Base-by-base conservation (phyloP, 1,140 invertebrate species). In the Drosophila ogumai region DNA sequence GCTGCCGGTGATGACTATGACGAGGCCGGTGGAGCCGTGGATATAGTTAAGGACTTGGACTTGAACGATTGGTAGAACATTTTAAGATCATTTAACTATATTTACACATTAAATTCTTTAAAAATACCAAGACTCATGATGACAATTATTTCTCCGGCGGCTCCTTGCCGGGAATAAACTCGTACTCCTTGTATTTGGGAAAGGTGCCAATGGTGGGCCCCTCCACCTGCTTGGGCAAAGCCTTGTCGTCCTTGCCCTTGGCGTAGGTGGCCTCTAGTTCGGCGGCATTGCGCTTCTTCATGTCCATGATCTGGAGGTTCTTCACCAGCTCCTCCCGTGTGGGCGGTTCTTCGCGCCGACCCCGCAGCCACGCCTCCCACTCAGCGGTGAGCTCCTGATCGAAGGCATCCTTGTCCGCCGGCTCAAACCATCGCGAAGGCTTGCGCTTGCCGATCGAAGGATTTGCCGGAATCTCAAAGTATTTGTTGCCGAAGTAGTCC, bases 281-380 rank as follows among this genome's bases (percentile, higher is more conserved):
- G 10, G 94, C 93, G n/a, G 96, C 96, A 94, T 97, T 97, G 60
- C 94, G 84, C 82, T 96, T 95, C 69, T 96, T 97, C 85, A 94
- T 92, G 79, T 96, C 87, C 84, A 96, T 95, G 59, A 96, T 93
- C 41, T 95, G 93, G 47, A 95, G 92, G 93, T 97, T 97, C 75
- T 93, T 93, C 8, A 94, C 86, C 19, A 97, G 92, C 93, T 98
- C 96, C 81, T 96, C 96, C 43, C 94, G 93, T 0, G 94, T 94
- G 1, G 97, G 97, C 44, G 96, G 95, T 13, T 95, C 93, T 3
- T 91, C 91, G 73, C 94, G 94, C 9, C 91, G 75, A 1, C 84
- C 81, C 2, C 97, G 93, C 25, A 98, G 92, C 97, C 97, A 98
- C 13, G 96, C 93, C 92, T 97, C 96, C 97, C 97, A 98, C 92